phyloP scores from a whole-genome alignment of 2,113 vertebrate genomes.

The Bucco capensis region DNA sequence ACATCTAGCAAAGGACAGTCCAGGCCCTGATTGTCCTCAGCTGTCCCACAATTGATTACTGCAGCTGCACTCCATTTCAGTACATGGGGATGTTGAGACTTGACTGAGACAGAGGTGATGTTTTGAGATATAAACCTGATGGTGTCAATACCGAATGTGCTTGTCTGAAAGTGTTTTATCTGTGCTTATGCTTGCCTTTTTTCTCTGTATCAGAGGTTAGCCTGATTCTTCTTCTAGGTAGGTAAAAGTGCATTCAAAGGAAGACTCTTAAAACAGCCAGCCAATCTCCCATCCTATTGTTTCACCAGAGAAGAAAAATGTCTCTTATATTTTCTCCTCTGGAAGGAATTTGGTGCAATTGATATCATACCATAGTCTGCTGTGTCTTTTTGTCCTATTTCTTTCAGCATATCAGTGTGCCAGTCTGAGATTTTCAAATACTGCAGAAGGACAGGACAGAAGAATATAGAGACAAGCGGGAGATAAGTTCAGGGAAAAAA shows the following conservation, averaged over 20 bases:
- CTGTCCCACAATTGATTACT: not conserved
- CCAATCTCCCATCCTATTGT: not conserved
- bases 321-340: not conserved
- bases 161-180: not conserved
- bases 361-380: not conserved
- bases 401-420: not conserved
- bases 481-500: not conserved
- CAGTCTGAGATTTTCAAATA: not conserved
- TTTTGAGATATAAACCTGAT: not conserved
- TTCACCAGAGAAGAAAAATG: not conserved
- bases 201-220: not conserved
- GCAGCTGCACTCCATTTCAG: not conserved
- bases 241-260: not conserved
- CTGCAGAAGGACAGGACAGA: not conserved
- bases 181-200: not conserved
- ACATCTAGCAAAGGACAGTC: not conserved
- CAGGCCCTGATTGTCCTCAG: not conserved
- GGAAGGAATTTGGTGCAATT: not conserved
- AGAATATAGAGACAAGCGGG: not conserved
- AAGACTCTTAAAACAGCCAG: not conserved
- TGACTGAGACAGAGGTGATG: not conserved
- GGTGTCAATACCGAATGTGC: rapidly evolving
- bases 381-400: not conserved
- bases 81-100: not conserved
- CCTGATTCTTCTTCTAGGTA: not conserved